These are phyloP conservation scores for Mycteria americana DNA, from an alignment of 2,797 vertebrate genomes.

Conservation along the genomic window DNA sequence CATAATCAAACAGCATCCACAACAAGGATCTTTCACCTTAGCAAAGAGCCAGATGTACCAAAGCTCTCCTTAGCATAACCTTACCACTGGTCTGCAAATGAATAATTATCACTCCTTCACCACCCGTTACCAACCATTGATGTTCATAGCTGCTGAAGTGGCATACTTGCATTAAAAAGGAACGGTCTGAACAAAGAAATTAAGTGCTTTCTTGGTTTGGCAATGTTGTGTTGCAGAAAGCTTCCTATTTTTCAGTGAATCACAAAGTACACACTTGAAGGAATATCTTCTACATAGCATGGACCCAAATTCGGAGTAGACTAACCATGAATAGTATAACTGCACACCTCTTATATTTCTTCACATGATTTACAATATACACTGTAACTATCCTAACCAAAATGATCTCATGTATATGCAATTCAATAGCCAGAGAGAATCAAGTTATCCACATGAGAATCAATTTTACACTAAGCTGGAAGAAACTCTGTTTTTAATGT, in stretches of 20 bases:
- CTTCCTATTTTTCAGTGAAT: background rate
- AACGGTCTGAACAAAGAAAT: background rate
- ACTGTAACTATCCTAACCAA: background rate
- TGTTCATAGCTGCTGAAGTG: background rate
- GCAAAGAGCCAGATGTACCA: background rate
- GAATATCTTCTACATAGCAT: background rate
- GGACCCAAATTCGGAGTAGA: background rate
- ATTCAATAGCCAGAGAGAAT: slow-evolving; percentile 27
- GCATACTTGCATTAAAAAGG: background rate
- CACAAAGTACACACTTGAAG: background rate
- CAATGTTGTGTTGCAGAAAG: background rate
- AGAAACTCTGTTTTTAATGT: background rate
- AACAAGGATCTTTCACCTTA: background rate
- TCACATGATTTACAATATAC: background rate
- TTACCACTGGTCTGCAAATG: background rate
- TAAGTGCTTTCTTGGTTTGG: background rate
- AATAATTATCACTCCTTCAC: background rate
- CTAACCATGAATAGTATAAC: background rate
- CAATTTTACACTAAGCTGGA: slow-evolving; percentile 26
- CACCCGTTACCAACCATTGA: background rate
- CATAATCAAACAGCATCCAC: background rate
- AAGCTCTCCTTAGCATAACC: background rate
- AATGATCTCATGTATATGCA: background rate
- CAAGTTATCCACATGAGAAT: slow-evolving; percentile 2
- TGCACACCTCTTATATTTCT: background rate